Evolutionary conservation across 1,140 invertebrate genomes (phyloP).

Genomic region (Drosophila ohnishii): DNA sequence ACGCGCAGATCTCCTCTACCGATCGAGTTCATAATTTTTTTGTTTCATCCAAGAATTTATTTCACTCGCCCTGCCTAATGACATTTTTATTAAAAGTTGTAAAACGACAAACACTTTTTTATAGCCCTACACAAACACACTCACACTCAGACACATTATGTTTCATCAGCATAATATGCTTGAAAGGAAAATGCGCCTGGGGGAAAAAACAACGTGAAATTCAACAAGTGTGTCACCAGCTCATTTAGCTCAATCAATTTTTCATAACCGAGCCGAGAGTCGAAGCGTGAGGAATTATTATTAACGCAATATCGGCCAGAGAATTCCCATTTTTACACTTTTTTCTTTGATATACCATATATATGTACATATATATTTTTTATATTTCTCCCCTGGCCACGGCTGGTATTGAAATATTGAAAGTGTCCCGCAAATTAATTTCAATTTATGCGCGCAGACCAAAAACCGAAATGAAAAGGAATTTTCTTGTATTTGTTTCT

Average conservation of each 20-base stretch:
- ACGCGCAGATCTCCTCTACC: constrained; percentile 1
- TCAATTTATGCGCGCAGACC: constrained; percentile 59
- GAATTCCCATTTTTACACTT: constrained; percentile 50
- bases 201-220: constrained; percentile 47
- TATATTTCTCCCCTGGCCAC: not conserved
- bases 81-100: constrained; percentile 76
- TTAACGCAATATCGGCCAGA: constrained; percentile 63
- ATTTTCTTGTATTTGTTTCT: constrained; percentile 66
- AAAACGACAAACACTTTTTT: constrained; percentile 66
- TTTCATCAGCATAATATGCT: constrained; percentile 67
- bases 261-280: constrained; percentile 56
- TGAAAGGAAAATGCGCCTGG: constrained; percentile 16
- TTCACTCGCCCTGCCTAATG: constrained; percentile 56
- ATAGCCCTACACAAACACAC: constrained; percentile 39
- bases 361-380: not conserved
- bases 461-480: constrained; percentile 50
- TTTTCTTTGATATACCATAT: not conserved
- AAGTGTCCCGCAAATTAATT: constrained; percentile 79
- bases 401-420: constrained; percentile 64
- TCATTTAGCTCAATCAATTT: constrained; percentile 80
- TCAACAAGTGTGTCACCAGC: constrained; percentile 80
- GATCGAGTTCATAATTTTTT: constrained; percentile 52
- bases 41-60: constrained; percentile 58
- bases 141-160: constrained; percentile 1
- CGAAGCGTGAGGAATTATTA: constrained; percentile 69